These are phyloP conservation scores for Coenobita brevimanus DNA, from an alignment of 1,140 invertebrate genomes.

Conservation along the genomic window DNA sequence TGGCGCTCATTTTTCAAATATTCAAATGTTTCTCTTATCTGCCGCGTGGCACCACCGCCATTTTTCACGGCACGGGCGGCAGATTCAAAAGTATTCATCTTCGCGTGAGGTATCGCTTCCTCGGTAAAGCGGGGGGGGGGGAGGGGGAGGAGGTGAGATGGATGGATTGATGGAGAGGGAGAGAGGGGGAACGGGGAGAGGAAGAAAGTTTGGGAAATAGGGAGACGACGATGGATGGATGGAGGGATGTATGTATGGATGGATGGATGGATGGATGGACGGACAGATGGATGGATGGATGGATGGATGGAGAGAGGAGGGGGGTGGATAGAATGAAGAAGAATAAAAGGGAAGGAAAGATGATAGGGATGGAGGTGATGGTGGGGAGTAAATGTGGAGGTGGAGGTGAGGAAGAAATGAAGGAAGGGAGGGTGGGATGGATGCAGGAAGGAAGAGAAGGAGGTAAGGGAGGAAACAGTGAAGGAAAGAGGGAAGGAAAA, in stretches of 20 bases:
- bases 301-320: not conserved
- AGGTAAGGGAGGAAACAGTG: not conserved
- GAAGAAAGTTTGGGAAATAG: not conserved
- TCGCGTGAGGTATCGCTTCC: conserved; percentile 45
- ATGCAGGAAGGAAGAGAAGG: not conserved
- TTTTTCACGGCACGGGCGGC: conserved; percentile 55
- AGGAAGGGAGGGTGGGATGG: not conserved
- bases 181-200: not conserved
- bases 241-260: no score
- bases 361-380: not conserved
- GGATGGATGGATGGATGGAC: no score
- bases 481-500: not conserved
- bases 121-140: conserved; percentile 5
- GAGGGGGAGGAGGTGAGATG: not conserved
- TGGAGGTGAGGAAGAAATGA: not conserved
- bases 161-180: not conserved
- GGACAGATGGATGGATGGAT: no score
- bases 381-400: no score
- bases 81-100: conserved; percentile 60
- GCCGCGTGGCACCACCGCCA: conserved; percentile 45
- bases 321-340: no score
- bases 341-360: not conserved
- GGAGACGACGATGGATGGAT: no score
- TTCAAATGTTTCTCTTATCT: conserved; percentile 67
- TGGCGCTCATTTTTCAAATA: conserved; percentile 65